phyloP scores from a whole-genome alignment of 2,888 invertebrate species.

The Abrostola triplasia region DNA sequence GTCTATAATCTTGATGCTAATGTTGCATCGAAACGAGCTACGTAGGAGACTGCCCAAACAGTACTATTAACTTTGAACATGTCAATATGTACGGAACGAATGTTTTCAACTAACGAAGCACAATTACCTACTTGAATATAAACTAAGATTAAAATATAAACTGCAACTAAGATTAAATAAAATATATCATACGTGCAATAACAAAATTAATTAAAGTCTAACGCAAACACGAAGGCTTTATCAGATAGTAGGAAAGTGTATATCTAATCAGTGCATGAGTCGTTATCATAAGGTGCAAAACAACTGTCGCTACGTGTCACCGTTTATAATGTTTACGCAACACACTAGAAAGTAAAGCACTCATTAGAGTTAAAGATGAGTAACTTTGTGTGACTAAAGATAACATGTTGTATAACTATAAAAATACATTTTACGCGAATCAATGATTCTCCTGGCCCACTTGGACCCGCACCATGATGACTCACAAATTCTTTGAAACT shows the following conservation, averaged over 20 bases:
- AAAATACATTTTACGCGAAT: neutral
- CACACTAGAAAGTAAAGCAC: neutral
- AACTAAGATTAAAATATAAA: neutral
- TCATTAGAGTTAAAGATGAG: constrained; percentile 2
- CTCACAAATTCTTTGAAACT: neutral
- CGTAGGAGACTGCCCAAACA: no score
- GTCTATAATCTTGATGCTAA: no score
- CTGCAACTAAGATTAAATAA: neutral
- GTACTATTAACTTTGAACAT: no score
- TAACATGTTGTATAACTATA: neutral
- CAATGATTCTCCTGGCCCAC: neutral
- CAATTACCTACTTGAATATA: no score
- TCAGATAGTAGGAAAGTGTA: constrained; percentile 9
- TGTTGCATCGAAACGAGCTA: no score
- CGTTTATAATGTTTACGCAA: constrained; percentile 24
- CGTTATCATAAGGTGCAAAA: constrained; percentile 30
- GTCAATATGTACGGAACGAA: no score
- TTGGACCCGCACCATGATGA: constrained; percentile 3
- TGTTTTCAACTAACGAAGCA: no score
- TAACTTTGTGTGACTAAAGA: neutral
- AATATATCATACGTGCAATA: neutral
- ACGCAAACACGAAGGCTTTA: neutral
- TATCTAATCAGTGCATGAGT: constrained; percentile 37
- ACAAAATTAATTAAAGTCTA: neutral
- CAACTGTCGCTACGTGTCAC: constrained; percentile 22